These are phyloP conservation scores for Paedocypris micromegethes DNA, from an alignment of 2,797 vertebrate genomes.

Conservation along the genomic window DNA sequence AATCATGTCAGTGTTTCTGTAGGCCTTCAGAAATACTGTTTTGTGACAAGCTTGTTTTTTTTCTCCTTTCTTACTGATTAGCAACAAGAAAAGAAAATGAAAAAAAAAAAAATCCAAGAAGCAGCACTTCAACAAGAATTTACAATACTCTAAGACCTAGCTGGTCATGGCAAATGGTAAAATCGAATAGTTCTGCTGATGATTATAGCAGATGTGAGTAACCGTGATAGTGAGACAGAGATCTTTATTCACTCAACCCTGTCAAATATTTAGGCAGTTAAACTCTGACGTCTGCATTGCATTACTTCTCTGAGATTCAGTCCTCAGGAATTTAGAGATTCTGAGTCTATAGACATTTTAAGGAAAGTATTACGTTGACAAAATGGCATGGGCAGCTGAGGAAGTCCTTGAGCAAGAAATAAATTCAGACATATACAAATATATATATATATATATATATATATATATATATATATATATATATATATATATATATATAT, in stretches of 20 bases:
- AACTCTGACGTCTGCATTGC: constrained; percentile 39
- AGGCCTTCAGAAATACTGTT: constrained; percentile 3
- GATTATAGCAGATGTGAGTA: constrained; percentile 21
- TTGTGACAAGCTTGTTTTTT: constrained; percentile 1
- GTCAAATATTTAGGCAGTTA: constrained; percentile 33
- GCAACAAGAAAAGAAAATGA: too few species aligned
- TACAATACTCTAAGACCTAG: too few species aligned
- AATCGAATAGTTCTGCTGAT: constrained; percentile 9
- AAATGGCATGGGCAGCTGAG: constrained; percentile 46
- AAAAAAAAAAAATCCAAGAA: neutral
- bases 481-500: too few species aligned
- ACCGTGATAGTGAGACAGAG: neutral
- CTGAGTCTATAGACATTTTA: constrained; percentile 40
- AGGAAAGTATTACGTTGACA: constrained; percentile 38
- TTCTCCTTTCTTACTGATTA: too few species aligned
- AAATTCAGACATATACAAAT: too few species aligned
- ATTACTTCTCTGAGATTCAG: constrained; percentile 43
- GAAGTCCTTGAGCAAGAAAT: neutral
- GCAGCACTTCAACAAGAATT: too few species aligned
- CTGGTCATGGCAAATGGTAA: too few species aligned
- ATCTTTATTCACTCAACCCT: constrained; percentile 7
- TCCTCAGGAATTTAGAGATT: constrained; percentile 48
- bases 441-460: too few species aligned
- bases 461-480: too few species aligned
- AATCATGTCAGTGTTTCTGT: constrained; percentile 2